phyloP scores from a whole-genome alignment of 2,797 vertebrate species.

The Alauda arvensis region DNA sequence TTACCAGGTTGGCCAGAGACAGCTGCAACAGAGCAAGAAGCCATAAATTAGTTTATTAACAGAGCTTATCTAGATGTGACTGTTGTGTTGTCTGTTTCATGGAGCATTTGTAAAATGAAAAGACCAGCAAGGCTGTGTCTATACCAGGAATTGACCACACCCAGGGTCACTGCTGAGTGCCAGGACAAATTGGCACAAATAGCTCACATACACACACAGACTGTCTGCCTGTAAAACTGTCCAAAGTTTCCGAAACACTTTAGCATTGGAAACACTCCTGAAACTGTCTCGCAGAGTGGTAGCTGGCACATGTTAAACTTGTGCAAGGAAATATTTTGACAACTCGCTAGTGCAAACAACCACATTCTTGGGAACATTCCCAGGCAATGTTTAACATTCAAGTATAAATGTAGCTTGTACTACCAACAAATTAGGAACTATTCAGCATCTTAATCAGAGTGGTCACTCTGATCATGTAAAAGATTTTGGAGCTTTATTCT shows the following conservation, averaged over 20 bases:
- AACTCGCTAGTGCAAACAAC: neutral
- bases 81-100: neutral
- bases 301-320: neutral
- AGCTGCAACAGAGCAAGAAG: conserved; percentile 64
- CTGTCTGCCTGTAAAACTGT: neutral
- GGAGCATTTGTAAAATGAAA: neutral
- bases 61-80: neutral
- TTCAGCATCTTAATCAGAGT: neutral
- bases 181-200: neutral
- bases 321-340: conserved; percentile 32
- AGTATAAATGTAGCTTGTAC: neutral
- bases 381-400: neutral
- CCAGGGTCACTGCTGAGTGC: neutral
- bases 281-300: neutral
- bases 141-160: neutral
- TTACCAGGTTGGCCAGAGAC: conserved; percentile 79
- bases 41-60: conserved; percentile 7
- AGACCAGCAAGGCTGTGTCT: neutral
- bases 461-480: neutral
- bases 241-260: neutral
- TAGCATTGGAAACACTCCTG: neutral
- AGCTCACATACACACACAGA: neutral
- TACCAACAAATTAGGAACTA: neutral
- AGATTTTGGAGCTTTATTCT: neutral
- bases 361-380: neutral